Evolutionary conservation across 2,888 invertebrate species (phyloP).

Genomic region (Aspidiotus rigidus): DNA sequence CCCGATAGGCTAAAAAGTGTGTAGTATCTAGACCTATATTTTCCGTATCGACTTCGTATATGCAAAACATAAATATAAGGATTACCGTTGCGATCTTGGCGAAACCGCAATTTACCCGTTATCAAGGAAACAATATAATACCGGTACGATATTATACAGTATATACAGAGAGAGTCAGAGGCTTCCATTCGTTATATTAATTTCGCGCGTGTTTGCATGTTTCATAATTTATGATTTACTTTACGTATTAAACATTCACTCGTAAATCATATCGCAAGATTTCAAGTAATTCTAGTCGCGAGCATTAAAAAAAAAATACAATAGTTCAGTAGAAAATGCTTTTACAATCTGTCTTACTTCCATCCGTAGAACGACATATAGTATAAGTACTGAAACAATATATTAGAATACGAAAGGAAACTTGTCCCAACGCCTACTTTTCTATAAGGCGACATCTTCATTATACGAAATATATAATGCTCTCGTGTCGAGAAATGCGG

Average conservation of each 20-base stretch:
- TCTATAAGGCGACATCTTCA: constrained; percentile 3
- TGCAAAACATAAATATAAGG: too few species aligned
- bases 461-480: background rate
- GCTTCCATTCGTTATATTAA: background rate
- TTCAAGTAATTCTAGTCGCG: background rate
- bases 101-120: too few species aligned
- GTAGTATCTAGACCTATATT: too few species aligned
- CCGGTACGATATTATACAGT: too few species aligned
- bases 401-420: background rate
- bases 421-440: background rate
- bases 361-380: too few species aligned
- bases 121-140: too few species aligned
- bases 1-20: too few species aligned
- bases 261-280: background rate
- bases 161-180: too few species aligned
- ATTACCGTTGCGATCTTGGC: too few species aligned
- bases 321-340: background rate
- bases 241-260: background rate
- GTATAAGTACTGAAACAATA: too few species aligned
- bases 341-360: too few species aligned
- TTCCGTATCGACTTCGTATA: too few species aligned
- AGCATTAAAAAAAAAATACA: background rate
- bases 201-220: constrained; percentile 2
- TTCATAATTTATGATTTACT: background rate
- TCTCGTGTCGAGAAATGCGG: background rate